Base-by-base conservation (phyloP, 2,797 vertebrate genomes). In the Acestrorhynchus altus region DNA sequence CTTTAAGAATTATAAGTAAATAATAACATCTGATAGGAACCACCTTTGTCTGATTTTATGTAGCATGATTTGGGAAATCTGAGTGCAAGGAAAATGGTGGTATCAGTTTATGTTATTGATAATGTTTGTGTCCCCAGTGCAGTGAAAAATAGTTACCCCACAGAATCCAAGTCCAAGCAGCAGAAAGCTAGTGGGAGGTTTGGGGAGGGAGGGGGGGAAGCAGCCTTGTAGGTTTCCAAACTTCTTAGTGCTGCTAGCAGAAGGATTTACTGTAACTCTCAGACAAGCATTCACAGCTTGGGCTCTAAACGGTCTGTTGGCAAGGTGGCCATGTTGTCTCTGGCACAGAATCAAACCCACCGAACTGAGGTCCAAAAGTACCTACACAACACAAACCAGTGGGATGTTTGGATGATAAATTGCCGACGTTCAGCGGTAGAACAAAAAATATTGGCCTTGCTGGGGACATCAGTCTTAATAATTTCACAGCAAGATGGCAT, bases 201-300 rank as follows among this genome's bases (percentile, higher is more conserved):
- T 79, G 80, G 52, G 68, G 63, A 72, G 47, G 75, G 61, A 68
- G 66, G 86, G 86, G 31, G n/a, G 90, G 88, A 86, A 89, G 91
- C 89, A 90, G 85, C 84, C 86, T 88, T 92, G 90, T 83, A 90
- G 90, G 89, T 94, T 93, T 92, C 88, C 90, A 90, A 92, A 90
- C 90, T 90, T 91, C 91, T 93, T 92, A 92, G 90, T 82, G 88
- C 88, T 92, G 89, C 83, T 78, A 90, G 91, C 89, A 90, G 90
- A 90, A 92, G 91, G 93, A 94, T 93, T 94, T 94, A 93, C 93
- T 91, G 93, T 93, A 93, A 94, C 92, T 91, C 91, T 93, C 91
- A 92, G 91, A 94, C 94, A 94, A 92, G 91, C 93, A 90, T 93
- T 94, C 93, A 93, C 92, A 94, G 91, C 92, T 93, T 90, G 86